phyloP scores from a whole-genome alignment of 2,113 vertebrate genomes.

The Mastomys natalensis region DNA sequence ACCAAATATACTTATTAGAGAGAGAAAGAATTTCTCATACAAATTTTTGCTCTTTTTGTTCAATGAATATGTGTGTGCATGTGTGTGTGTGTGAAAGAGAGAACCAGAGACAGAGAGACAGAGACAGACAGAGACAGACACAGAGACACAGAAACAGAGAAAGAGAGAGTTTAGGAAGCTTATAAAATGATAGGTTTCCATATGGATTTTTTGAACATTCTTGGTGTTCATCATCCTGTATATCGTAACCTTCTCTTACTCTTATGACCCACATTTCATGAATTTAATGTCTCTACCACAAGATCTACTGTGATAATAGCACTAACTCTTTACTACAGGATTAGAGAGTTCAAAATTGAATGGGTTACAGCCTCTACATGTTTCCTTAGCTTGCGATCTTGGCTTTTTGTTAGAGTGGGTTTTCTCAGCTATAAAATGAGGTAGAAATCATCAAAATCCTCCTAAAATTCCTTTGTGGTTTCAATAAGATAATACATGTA shows the following conservation, averaged over 20 bases:
- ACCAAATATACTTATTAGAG: neutral
- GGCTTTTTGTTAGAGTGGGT: neutral
- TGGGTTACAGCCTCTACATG: neutral
- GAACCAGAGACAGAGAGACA: neutral
- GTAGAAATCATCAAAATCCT: neutral
- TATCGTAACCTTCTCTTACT: neutral
- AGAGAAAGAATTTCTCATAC: neutral
- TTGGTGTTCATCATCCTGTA: neutral
- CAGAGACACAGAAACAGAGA: neutral
- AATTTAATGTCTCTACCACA: neutral
- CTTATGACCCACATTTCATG: neutral
- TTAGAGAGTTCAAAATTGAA: neutral
- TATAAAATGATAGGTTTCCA: neutral
- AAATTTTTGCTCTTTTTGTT: neutral
- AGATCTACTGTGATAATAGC: neutral
- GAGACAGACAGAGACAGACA: neutral
- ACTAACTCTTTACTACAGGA: neutral
- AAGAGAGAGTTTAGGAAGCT: neutral
- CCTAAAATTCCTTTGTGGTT: neutral
- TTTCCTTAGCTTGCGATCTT: neutral
- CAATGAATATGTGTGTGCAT: neutral
- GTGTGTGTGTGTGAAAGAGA: neutral
- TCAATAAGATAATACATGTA: neutral
- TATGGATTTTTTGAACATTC: neutral
- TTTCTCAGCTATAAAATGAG: conserved; percentile 13